Evolutionary conservation across 2,888 invertebrate genomes (phyloP), one percentile per base, ranked within the genome.

Genomic region (Epinotia demarniana): DNA sequence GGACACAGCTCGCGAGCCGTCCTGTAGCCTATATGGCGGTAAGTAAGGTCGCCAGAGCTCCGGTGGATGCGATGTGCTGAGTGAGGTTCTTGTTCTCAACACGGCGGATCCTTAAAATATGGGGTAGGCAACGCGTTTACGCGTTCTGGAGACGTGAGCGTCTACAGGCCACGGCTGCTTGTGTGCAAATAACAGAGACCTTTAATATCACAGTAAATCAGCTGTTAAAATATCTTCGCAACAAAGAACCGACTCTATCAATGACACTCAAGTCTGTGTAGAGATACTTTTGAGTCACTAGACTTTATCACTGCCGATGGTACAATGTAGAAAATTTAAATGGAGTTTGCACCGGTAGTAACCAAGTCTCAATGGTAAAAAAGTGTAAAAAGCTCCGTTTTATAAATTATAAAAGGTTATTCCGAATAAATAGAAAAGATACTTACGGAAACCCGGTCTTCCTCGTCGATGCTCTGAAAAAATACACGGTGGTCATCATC

Each of bases 381-480:
- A 53, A 8, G 53, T 53, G n/a, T n/a, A 53, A n/a, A n/a, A 53
- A 8, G n/a, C n/a, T 53, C 16, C 16, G 2, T 19, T 19, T 57
- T 57, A 1, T 19, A 11, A 0, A 1, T 1, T n/a, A 3, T 55
- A 8, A n/a, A 39, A 61, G 5, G 27, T 33, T 11, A 2, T 62
- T 18, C 1, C 1, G 23, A 18, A 46, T 13, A 49, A 13, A 58
- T 12, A 39, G 9, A n/a, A 4, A 63, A 63, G 81, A 83, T 89
- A 96, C 96, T 96, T 93, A 97, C 97, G 91, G 96, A 96, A 84
- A 95, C 96, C 86, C 96, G 94, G 89, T 97, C 97, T 87, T 97
- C 97, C 86, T 97, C 97, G 83, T 96, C 96, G 80, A 95, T 93
- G 82, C 95, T 96, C 96, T 96, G 95, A 82, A 90, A 94, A 95